These are phyloP conservation scores for Lepus townsendii DNA, from an alignment of 2,797 vertebrate species.

Conservation along the genomic window DNA sequence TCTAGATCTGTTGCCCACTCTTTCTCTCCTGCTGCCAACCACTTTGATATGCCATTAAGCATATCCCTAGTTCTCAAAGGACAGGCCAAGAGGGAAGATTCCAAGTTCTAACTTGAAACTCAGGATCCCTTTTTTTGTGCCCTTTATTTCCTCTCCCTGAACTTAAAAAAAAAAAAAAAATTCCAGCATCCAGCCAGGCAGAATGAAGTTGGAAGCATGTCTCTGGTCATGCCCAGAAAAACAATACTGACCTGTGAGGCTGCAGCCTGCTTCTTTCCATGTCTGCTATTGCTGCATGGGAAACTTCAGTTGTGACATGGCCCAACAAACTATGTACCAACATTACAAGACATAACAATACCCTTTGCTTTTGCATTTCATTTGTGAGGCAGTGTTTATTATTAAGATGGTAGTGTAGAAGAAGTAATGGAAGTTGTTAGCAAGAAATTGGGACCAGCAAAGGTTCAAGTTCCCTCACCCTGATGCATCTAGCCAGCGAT, in stretches of 20 bases:
- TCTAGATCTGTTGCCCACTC: slow-evolving; percentile 23
- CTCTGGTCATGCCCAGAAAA: neutral
- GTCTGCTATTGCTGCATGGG: neutral
- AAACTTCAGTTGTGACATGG: neutral
- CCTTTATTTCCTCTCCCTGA: neutral
- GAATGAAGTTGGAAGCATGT: neutral
- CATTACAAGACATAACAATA: neutral
- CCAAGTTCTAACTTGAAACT: slow-evolving; percentile 14
- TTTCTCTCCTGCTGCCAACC: neutral
- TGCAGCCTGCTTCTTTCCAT: neutral
- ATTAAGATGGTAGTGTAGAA: neutral
- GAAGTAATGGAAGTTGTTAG: neutral
- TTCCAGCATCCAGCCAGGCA: neutral
- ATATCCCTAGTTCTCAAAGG: neutral
- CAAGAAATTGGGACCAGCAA: slow-evolving; percentile 10
- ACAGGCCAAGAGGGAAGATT: neutral
- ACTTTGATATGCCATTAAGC: neutral
- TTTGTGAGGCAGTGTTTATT: neutral
- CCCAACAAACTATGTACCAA: neutral
- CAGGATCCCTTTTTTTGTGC: neutral
- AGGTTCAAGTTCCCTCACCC: neutral
- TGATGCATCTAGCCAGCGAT: neutral
- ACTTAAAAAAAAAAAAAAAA: neutral
- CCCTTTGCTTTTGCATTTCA: slow-evolving; percentile 8
- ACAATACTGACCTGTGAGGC: neutral